Evolutionary conservation across 2,113 vertebrate species (phyloP), one percentile per base, ranked within the genome.

Genomic region (Odobenus rosmarus): DNA sequence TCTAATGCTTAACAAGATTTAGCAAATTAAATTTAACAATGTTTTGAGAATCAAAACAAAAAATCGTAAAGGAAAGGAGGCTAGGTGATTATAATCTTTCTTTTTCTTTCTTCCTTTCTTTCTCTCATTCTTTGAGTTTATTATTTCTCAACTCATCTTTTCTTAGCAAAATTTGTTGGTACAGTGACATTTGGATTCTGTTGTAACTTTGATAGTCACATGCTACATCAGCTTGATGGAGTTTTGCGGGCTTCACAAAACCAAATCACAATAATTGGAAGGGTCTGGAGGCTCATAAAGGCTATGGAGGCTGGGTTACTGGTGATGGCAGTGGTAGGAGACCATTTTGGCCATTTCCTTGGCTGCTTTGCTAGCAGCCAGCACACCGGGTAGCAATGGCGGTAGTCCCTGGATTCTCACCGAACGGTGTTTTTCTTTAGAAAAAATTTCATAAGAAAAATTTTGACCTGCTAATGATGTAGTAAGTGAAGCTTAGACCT

Each of bases 1-100:
- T 90, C 84, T 90, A 90, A n/a, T 88, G 51, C 62, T 96, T 97
- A 97, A 92, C 69, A 88, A 92, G 90, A 90, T 87, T 93, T 88
- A 84, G 93, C 84, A 97, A 96, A 95, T 94, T 92, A 76, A 92
- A 61, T 85, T 53, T 90, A 95, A 84, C 21, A 88, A 4, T 83
- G 83, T 80, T 96, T 97, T 89, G 79, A 93, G 62, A 96, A 86
- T 76, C 49, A 69, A 84, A 96, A 93, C 24, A 88, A 64, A 71
- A 88, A 96, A 87, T 87, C 28, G 72, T 93, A 94, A 89, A 76
- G 33, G 24, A 95, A 91, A 93, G 33, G 39, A 92, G 12, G 0
- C 18, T 90, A 89, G 57, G 33, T 76, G 21, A 90, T 88, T 89
- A 5, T 57, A 64, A 96, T 88, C 74, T 83, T 94, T 95, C 69